Conservation (phyloP, 1,140 invertebrate species). For the Aphidius gifuensis region DNA sequence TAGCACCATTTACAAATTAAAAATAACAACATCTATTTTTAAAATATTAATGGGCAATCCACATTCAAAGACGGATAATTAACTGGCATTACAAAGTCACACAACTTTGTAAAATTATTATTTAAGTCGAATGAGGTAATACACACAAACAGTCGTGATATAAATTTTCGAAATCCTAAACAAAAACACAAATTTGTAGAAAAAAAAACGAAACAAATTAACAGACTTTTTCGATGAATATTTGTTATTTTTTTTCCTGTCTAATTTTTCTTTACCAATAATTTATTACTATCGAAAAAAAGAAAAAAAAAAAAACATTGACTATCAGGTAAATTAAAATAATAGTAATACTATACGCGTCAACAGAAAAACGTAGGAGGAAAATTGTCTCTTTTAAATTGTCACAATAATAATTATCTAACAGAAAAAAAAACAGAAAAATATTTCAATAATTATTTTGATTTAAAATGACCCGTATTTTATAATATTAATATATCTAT, state of each 20-base stretch:
- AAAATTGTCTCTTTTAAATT: slow-evolving; percentile 4
- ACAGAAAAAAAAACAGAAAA: no score
- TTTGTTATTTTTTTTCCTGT: not conserved
- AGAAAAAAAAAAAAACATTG: not conserved
- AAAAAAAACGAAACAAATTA: slow-evolving; percentile 9
- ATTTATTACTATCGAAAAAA: no score
- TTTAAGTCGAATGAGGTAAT: slow-evolving; percentile 5
- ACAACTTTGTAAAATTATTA: slow-evolving; percentile 39
- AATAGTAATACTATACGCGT: slow-evolving; percentile 47
- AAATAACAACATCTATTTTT: slow-evolving; percentile 31
- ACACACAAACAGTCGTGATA: slow-evolving; percentile 12
- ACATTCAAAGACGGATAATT: slow-evolving; percentile 47
- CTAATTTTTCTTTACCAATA: no score
- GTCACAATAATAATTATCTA: not conserved
- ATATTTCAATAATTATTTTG: no score
- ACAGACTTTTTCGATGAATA: slow-evolving; percentile 2
- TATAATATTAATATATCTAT: no score
- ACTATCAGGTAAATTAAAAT: slow-evolving; percentile 23
- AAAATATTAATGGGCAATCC: slow-evolving; percentile 43
- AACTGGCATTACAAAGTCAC: slow-evolving; percentile 38
- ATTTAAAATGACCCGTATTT: no score
- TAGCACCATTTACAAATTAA: slow-evolving; percentile 46
- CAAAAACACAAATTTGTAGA: not conserved
- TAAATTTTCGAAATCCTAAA: slow-evolving; percentile 8
- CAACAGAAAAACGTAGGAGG: slow-evolving; percentile 42